Conservation (phyloP, 2,888 invertebrate genomes). For the Drosophila imparisetae region DNA sequence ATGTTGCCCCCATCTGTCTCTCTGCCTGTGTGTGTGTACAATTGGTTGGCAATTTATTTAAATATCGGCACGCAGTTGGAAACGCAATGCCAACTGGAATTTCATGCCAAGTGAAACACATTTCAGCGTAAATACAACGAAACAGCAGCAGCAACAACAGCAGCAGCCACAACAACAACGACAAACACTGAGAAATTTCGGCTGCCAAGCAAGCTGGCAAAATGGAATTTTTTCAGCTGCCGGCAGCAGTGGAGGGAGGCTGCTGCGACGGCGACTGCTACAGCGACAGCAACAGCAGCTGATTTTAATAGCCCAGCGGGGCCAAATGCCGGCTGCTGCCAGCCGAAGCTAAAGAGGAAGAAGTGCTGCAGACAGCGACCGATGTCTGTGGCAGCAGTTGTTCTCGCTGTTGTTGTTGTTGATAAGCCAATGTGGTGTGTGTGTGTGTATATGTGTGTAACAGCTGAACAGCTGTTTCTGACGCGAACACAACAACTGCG, state of each 20-base stretch:
- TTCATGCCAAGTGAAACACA: constrained; percentile 68
- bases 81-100: constrained; percentile 79
- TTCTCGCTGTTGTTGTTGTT: constrained; percentile 15
- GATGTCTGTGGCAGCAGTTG: constrained; percentile 63
- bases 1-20: constrained; percentile 25
- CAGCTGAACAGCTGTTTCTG: constrained; percentile 73
- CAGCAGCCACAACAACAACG: constrained; percentile 2
- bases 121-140: constrained; percentile 62
- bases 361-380: constrained; percentile 54
- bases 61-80: constrained; percentile 80
- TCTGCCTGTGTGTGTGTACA: constrained; percentile 49
- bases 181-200: constrained; percentile 46
- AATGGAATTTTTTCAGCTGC: constrained; percentile 80
- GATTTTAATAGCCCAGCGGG: constrained; percentile 81
- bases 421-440: constrained; percentile 8
- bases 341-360: constrained; percentile 41
- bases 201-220: constrained; percentile 61
- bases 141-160: constrained; percentile 48
- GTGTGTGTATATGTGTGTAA: constrained; percentile 22
- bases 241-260: constrained; percentile 40
- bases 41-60: constrained; percentile 80
- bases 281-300: constrained; percentile 68
- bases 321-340: constrained; percentile 74
- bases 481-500: constrained; percentile 60
- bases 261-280: constrained; percentile 36